phyloP scores from a whole-genome alignment of 2,113 vertebrate genomes.

The Manacus vitellinus region DNA sequence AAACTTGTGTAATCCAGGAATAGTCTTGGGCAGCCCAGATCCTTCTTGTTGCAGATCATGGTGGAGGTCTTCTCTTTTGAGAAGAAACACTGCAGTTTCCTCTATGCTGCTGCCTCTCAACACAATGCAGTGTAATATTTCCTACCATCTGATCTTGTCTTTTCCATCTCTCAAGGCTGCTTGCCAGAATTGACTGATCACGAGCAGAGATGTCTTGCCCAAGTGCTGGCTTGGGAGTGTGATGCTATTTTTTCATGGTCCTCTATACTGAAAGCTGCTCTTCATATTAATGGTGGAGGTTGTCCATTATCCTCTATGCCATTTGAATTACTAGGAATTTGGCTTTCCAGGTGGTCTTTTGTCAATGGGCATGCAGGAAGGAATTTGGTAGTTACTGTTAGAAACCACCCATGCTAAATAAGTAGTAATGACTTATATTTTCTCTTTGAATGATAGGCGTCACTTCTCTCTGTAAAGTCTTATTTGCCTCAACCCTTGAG shows the following conservation, averaged over 20 bases:
- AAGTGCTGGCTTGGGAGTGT: background rate
- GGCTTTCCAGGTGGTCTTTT: background rate
- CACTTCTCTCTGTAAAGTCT: background rate
- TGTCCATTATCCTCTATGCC: background rate
- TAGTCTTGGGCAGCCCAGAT: background rate
- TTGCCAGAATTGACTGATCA: background rate
- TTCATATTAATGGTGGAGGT: background rate
- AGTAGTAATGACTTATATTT: background rate
- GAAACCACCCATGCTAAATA: background rate
- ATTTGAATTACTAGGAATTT: background rate
- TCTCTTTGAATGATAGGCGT: background rate
- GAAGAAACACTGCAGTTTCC: background rate
- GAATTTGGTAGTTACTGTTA: background rate
- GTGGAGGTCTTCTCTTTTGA: background rate
- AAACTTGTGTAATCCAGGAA: rapidly evolving
- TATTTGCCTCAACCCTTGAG: background rate
- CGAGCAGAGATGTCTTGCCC: background rate
- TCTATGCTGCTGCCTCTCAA: background rate
- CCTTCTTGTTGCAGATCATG: background rate
- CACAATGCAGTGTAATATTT: background rate
- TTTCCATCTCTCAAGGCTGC: background rate
- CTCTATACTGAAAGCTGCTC: background rate
- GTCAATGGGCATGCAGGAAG: background rate
- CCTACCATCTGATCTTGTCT: background rate
- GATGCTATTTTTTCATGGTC: background rate